Conservation (phyloP, 1,140 invertebrate genomes). For the Polyergus mexicanus region DNA sequence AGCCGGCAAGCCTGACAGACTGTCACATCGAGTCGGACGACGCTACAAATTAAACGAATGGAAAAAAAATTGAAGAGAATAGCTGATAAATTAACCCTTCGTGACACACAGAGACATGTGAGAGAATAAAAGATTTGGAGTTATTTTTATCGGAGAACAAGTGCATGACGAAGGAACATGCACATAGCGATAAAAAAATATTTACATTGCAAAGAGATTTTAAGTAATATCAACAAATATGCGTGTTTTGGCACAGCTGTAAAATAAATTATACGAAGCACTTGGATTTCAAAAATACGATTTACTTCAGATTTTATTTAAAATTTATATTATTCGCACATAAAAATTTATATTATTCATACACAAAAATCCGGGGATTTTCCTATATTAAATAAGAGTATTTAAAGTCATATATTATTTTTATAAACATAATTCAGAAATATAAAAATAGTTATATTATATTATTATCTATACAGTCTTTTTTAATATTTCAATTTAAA, state of each 20-base stretch:
- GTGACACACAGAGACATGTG: background rate
- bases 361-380: no score
- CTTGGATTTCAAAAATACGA: background rate
- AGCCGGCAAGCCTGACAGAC: background rate
- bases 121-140: background rate
- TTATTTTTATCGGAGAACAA: background rate
- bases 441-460: background rate
- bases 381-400: no score
- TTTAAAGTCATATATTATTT: no score
- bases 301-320: no score
- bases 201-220: background rate
- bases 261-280: constrained; percentile 6
- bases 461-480: no score
- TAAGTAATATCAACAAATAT: background rate
- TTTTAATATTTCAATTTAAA: constrained; percentile 10
- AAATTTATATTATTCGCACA: no score
- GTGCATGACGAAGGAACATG: background rate
- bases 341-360: no score
- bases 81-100: background rate
- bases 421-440: no score
- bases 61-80: constrained; percentile 8
- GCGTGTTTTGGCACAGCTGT: background rate
- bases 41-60: background rate
- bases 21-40: background rate
- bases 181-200: background rate